Conservation (phyloP, 2,888 invertebrate genomes). For the Thereva nobilitata region DNA sequence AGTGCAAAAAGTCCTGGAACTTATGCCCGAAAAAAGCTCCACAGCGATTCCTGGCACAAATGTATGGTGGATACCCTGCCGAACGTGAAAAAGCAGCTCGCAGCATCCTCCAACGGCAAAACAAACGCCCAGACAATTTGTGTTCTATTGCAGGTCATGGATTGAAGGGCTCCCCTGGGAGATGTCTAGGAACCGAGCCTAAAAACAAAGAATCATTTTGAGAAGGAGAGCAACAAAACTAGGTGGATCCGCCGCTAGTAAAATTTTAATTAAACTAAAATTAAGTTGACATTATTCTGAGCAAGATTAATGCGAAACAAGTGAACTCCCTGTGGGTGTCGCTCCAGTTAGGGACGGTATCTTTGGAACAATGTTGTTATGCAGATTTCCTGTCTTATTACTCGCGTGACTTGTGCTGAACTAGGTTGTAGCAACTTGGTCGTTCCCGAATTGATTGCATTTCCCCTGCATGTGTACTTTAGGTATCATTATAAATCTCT, state of each 20-base stretch:
- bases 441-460: no score
- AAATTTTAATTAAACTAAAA: constrained; percentile 21
- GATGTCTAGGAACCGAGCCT: not conserved
- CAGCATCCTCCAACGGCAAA: constrained; percentile 5
- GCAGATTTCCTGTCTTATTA: no score
- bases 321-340: no score
- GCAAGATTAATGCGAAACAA: no score
- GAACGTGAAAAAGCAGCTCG: constrained; percentile 10
- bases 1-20: constrained; percentile 3
- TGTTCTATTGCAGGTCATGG: constrained; percentile 24
- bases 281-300: not conserved
- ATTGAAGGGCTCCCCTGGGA: constrained; percentile 11
- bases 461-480: no score
- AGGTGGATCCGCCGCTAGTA: not conserved
- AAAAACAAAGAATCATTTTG: constrained; percentile 6
- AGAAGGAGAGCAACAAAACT: not conserved
- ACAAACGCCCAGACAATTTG: constrained; percentile 23
- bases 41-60: not conserved
- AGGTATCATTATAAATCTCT: no score
- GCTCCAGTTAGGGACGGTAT: no score
- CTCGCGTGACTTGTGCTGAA: no score
- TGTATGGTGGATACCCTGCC: not conserved
- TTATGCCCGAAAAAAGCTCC: not conserved
- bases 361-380: no score
- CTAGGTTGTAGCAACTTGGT: no score